Evolutionary conservation across 2,797 vertebrate genomes (phyloP), one percentile per base, ranked within the genome.

Genomic region (Chloroceryle inda): DNA sequence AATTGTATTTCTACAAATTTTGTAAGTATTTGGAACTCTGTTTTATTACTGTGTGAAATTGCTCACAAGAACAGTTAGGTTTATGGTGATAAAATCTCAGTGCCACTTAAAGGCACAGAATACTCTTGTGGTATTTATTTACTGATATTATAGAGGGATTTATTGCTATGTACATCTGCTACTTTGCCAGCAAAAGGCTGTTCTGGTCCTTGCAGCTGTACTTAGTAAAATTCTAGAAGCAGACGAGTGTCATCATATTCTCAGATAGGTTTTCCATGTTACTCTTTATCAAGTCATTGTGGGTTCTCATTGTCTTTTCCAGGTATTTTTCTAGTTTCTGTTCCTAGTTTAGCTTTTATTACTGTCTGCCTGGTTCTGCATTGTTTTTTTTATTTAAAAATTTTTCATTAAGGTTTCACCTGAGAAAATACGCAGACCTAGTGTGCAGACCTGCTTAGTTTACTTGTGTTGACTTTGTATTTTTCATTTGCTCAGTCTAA

Each of bases 91-190:
- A 61, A 38, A 5, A 2, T 27, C 14, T 59, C 26, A 2, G 9
- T 24, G 40, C 35, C 11, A 7, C 35, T 26, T 5, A 45, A 33
- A 37, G 18, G 12, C 20, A 11, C 5, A 38, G 20, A 27, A 22
- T 22, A 4, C 12, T 15, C 16, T n/a, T 42, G 10, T 68, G 68
- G 67, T 64, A 9, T 1, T 7, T 26, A 5, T 4, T 19, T n/a
- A 0, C 3, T 5, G 38, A 11, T 7, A 1, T 22, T 37, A 2
- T 2, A 1, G 20, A 10, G 2, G 3, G 6, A 1, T 17, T 1
- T 6, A 0, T 5, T 12, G 18, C 13, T 3, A 9, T 31, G 3
- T 3, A 0, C 10, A 5, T 40, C 27, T 33, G 26, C 38, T 5
- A 2, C 15, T n/a, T 22, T 50, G n/a, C 15, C 19, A 20, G 17